Conservation (phyloP, 2,888 invertebrate species). For the Megamerina dolium region DNA sequence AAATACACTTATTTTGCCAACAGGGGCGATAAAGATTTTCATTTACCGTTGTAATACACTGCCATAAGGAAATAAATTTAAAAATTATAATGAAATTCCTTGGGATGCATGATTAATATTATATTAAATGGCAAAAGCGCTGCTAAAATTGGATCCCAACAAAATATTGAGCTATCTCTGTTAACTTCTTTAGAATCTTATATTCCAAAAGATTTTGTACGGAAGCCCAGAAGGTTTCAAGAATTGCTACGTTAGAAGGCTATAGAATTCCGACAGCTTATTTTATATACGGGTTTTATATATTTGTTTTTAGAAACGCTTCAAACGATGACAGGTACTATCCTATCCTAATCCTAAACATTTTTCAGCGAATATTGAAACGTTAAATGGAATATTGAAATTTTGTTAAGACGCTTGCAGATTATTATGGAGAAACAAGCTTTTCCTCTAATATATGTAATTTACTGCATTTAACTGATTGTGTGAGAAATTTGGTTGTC, state of each 20-base stretch:
- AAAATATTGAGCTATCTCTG: neutral
- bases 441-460: conserved; percentile 3
- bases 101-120: neutral
- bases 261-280: conserved; percentile 7
- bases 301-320: conserved; percentile 3
- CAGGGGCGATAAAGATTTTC: neutral
- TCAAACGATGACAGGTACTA: conserved; percentile 4
- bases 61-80: too few relatives aligned
- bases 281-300: conserved; percentile 6
- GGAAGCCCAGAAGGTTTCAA: conserved; percentile 4
- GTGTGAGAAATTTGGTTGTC: conserved; percentile 1
- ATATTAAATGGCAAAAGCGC: neutral
- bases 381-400: neutral
- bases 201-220: conserved; percentile 4
- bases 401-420: conserved; percentile 4
- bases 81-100: neutral
- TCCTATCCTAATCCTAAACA: conserved; percentile 4
- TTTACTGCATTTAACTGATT: conserved; percentile 3
- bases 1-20: neutral
- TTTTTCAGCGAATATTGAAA: conserved; percentile 3
- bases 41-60: neutral
- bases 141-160: neutral
- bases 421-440: conserved; percentile 5
- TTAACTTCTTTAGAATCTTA: conserved; percentile 2
- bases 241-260: conserved; percentile 8